Evolutionary conservation across 1,140 invertebrate genomes (phyloP).

Genomic region (Euura saliciscinereae): DNA sequence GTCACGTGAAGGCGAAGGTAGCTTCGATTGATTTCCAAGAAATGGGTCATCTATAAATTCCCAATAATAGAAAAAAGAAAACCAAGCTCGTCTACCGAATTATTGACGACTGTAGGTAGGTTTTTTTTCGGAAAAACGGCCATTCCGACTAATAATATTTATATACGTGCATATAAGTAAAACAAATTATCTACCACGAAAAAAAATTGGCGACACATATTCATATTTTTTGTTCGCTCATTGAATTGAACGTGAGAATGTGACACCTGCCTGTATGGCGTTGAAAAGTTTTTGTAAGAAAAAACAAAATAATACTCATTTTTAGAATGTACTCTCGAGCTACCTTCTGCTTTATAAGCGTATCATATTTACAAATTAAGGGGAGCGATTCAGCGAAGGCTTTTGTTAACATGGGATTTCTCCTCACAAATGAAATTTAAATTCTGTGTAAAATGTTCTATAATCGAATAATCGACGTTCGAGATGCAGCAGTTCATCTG

Average conservation of each 20-base stretch:
- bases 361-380: neutral
- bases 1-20: neutral
- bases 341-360: neutral
- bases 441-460: no score
- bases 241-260: no score
- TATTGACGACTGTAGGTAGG: neutral
- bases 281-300: no score
- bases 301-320: conserved; percentile 4
- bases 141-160: no score
- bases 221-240: neutral
- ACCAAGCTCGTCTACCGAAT: neutral
- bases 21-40: neutral
- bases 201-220: no score
- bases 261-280: no score
- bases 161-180: no score
- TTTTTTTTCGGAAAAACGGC: neutral
- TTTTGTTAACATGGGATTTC: neutral
- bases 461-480: no score
- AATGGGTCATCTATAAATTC: neutral
- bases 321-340: neutral
- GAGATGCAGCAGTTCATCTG: no score
- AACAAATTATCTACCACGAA: no score
- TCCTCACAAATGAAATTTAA: no score
- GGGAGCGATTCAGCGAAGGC: neutral
- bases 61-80: neutral